These are phyloP conservation scores for Chiloscyllium punctatum DNA, from an alignment of 2,797 vertebrate species.

Conservation along the genomic window DNA sequence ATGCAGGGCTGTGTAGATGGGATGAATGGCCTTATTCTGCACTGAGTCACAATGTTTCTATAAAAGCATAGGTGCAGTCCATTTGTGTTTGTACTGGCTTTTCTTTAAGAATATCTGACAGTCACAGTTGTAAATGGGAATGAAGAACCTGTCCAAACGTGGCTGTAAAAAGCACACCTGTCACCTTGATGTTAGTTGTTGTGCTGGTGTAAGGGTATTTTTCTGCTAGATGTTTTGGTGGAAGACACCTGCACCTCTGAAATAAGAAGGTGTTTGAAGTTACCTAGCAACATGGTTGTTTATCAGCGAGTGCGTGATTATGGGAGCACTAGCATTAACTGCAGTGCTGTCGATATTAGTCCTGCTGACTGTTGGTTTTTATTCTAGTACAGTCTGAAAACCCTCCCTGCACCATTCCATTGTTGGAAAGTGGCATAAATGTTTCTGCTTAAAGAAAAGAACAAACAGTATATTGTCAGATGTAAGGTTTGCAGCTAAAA, in stretches of 20 bases:
- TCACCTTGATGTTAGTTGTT: neutral
- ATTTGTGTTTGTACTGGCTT: neutral
- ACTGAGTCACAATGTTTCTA: neutral
- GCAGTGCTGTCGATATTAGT: constrained; percentile 12
- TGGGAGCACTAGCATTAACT: neutral
- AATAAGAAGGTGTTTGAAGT: neutral
- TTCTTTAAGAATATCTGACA: neutral
- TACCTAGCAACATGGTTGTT: constrained; percentile 19
- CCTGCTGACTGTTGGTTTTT: neutral
- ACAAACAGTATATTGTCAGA: neutral
- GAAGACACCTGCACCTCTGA: constrained; percentile 9
- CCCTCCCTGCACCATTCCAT: neutral
- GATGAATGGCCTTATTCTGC: neutral
- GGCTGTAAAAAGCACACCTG: neutral
- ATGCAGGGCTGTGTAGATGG: neutral
- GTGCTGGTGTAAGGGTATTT: constrained; percentile 26
- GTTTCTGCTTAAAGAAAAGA: neutral
- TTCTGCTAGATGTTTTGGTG: constrained; percentile 24
- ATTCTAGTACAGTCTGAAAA: neutral
- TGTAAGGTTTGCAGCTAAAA: neutral
- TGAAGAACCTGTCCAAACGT: neutral
- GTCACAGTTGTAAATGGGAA: neutral
- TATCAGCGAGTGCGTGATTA: neutral
- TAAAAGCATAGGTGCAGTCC: neutral
- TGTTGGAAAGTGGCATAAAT: neutral